Evolutionary conservation across 2,797 vertebrate species (phyloP).

Genomic region (Paguma larvata): DNA sequence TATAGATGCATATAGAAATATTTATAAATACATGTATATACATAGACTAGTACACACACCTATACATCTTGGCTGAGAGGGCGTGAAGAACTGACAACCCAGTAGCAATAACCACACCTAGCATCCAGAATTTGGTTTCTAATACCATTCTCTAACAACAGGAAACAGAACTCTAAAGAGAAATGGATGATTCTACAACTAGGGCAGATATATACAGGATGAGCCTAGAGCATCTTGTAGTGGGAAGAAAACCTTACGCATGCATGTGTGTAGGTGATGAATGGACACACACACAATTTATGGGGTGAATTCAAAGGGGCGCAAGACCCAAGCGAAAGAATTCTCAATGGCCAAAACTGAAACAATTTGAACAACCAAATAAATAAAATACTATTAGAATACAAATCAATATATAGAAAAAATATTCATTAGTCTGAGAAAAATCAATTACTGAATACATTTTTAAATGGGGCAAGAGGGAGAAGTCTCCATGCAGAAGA

Average conservation of each 20-base stretch:
- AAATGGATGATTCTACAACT: neutral
- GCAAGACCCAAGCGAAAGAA: neutral
- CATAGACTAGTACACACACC: neutral
- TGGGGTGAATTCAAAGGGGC: neutral
- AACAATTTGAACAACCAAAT: neutral
- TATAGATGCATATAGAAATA: neutral
- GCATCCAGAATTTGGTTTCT: neutral
- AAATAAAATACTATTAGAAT: neutral
- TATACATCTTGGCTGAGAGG: neutral
- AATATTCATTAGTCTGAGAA: neutral
- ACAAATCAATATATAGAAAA: neutral
- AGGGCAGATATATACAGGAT: neutral
- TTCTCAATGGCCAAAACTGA: neutral
- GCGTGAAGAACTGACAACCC: neutral
- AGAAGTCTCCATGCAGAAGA: neutral
- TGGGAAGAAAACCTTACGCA: neutral
- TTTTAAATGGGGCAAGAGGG: neutral
- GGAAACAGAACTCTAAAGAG: neutral
- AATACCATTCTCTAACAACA: neutral
- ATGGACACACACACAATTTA: neutral
- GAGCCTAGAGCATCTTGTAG: neutral
- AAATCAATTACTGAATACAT: neutral
- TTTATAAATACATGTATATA: neutral
- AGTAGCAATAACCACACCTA: neutral
- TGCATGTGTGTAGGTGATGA: neutral